Conservation (phyloP, 2,797 vertebrate genomes). For the Staurois parvus region DNA sequence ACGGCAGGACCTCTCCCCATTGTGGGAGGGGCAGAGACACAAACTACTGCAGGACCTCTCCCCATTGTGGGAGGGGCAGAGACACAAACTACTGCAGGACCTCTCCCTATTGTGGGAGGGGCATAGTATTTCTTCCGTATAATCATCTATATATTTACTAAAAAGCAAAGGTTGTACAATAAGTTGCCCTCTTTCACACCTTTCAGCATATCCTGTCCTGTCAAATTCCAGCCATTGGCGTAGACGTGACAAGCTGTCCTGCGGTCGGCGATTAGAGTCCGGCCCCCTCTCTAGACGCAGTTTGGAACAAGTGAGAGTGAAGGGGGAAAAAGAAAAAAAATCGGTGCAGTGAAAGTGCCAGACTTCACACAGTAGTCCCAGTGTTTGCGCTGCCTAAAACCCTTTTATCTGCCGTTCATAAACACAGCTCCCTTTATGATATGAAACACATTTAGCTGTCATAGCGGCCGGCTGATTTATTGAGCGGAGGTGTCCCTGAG, state of each 20-base stretch:
- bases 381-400: slow-evolving; percentile 72
- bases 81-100: no score
- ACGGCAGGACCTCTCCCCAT: no score
- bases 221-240: neutral
- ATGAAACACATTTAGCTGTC: slow-evolving; percentile 75
- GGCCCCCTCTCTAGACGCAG: neutral
- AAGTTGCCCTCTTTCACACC: neutral
- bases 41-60: no score
- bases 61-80: no score
- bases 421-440: slow-evolving; percentile 72
- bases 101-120: no score
- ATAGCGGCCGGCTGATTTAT: slow-evolving; percentile 72
- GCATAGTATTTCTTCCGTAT: no score
- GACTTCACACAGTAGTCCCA: slow-evolving; percentile 69
- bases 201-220: neutral
- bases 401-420: slow-evolving; percentile 73
- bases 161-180: neutral
- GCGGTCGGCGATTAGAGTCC: neutral
- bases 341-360: slow-evolving; percentile 59
- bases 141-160: no score
- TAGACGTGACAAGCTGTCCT: neutral
- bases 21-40: no score
- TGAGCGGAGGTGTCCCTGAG: slow-evolving; percentile 71
- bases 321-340: slow-evolving; percentile 6
- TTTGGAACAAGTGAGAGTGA: neutral